Base-by-base conservation (phyloP, 1,140 invertebrate species). In the Anastatus disparis region DNA sequence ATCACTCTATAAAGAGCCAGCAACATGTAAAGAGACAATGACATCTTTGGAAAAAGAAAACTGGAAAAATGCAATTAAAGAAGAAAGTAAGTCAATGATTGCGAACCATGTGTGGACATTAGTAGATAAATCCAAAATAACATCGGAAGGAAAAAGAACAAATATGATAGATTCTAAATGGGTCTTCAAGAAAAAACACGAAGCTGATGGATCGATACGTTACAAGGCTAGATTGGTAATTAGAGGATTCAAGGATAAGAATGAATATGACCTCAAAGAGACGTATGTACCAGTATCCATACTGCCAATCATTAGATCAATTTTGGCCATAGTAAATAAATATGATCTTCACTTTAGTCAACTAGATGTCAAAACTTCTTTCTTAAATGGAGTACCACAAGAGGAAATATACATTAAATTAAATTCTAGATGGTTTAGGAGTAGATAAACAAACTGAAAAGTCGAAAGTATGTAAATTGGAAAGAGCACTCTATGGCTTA, bases 401-500 rank as follows among this genome's bases (percentile, higher is more conserved):
- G 79, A 80, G 71, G 79, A 86, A n/a, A 81, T 87, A 4, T 86
- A 80, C 58, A 86, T 87, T 82, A 73, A 78, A 64, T 78, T 79
- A 7, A n/a, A n/a, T n/a, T 56, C 82, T 82, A 9, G 68, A 78
- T 8, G 78, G 74, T 26, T 66, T 73, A 46, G 29, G 69, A n/a
- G 9, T 40, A 12, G 0, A 22, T 35, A 20, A 8, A 2, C 2
- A 38, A 2, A 40, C 4, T 22, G 15, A 20, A 58, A 13, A 20
- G 12, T 10, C 10, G 31, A 10, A 58, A 40, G 27, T 58, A 17
- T 35, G 7, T 24, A 31, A 31, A 31, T 17, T n/a, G 9, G 27
- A 31, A 20, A 40, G 35, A 12, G 12, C 55, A 15, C 15, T 58
- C 2, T 42, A 58, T 40, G 31, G 35, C 10, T 22, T 42, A 58